Evolutionary conservation across 2,888 invertebrate species (phyloP).

Genomic region (Acrocera orbiculus): DNA sequence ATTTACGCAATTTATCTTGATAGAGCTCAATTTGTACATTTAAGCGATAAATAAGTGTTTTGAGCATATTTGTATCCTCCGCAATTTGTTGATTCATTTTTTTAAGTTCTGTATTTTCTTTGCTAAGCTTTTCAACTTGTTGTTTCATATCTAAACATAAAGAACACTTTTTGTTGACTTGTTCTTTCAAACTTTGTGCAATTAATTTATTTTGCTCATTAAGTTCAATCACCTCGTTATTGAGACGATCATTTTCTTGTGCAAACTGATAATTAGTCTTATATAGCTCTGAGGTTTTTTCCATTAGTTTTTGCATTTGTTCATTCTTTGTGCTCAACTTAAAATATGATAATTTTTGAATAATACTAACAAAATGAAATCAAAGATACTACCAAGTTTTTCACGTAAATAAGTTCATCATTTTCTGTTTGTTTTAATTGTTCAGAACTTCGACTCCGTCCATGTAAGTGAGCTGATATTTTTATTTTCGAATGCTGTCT

Average conservation of each 20-base stretch:
- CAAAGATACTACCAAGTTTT: constrained; percentile 24
- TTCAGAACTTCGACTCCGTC: constrained; percentile 23
- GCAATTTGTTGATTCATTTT: constrained; percentile 40
- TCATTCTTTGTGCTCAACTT: constrained; percentile 42
- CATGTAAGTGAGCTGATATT: too few species aligned
- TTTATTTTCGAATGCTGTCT: constrained; percentile 14
- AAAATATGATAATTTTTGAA: too few species aligned
- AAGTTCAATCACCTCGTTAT: constrained; percentile 33
- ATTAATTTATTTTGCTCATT: constrained; percentile 37
- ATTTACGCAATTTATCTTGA: constrained; percentile 46
- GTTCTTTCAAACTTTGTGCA: constrained; percentile 30
- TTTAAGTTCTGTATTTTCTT: constrained; percentile 14
- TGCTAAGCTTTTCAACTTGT: too few species aligned
- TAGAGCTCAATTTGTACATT: constrained; percentile 62
- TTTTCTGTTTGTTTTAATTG: constrained; percentile 5
- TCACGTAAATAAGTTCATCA: constrained; percentile 18
- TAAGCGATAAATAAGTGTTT: constrained; percentile 58
- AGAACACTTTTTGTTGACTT: constrained; percentile 26
- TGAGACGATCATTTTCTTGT: constrained; percentile 41
- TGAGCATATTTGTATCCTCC: constrained; percentile 54
- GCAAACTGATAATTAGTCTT: constrained; percentile 43
- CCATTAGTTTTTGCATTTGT: constrained; percentile 41
- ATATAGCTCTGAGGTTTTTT: constrained; percentile 40
- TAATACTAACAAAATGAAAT: too few species aligned
- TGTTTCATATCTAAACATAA: constrained; percentile 20